phyloP scores from a whole-genome alignment of 53 echinoderm and acorn worm species.

The Crossaster papposus region DNA sequence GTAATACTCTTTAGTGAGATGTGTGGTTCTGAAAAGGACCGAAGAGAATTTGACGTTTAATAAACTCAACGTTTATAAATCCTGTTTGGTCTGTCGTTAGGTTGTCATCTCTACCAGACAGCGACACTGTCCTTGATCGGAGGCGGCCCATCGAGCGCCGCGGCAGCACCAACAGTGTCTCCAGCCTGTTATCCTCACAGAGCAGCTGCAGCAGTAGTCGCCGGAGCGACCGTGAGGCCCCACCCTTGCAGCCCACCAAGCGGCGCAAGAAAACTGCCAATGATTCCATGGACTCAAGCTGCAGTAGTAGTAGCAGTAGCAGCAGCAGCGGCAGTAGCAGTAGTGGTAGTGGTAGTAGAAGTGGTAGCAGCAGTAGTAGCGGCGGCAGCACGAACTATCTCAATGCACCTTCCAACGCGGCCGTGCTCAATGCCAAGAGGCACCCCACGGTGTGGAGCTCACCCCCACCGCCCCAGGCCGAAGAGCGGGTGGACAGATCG shows the following conservation, averaged over 20 bases:
- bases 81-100: slow-evolving; percentile 14
- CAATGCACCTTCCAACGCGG: slow-evolving; percentile 39
- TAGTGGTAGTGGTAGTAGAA: too few species aligned
- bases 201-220: slow-evolving; percentile 65
- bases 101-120: slow-evolving; percentile 42
- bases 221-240: slow-evolving; percentile 59
- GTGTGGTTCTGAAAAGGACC: too few species aligned
- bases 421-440: slow-evolving; percentile 21
- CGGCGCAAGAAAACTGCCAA: slow-evolving; percentile 43
- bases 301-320: slow-evolving; percentile 29
- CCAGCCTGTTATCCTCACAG: slow-evolving; percentile 60
- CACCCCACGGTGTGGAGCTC: slow-evolving; percentile 23
- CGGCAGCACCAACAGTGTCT: slow-evolving; percentile 63
- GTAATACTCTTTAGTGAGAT: too few species aligned
- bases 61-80: background rate
- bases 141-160: slow-evolving; percentile 58
- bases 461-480: slow-evolving; percentile 32
- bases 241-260: slow-evolving; percentile 39
- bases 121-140: slow-evolving; percentile 61
- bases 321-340: slow-evolving; percentile 11
- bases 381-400: slow-evolving; percentile 21
- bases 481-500: slow-evolving; percentile 39
- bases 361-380: slow-evolving; percentile 10
- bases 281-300: slow-evolving; percentile 41
- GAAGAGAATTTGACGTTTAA: too few species aligned